These are phyloP conservation scores for Euplagia quadripunctaria DNA, from an alignment of 2,888 invertebrate genomes.

Conservation along the genomic window DNA sequence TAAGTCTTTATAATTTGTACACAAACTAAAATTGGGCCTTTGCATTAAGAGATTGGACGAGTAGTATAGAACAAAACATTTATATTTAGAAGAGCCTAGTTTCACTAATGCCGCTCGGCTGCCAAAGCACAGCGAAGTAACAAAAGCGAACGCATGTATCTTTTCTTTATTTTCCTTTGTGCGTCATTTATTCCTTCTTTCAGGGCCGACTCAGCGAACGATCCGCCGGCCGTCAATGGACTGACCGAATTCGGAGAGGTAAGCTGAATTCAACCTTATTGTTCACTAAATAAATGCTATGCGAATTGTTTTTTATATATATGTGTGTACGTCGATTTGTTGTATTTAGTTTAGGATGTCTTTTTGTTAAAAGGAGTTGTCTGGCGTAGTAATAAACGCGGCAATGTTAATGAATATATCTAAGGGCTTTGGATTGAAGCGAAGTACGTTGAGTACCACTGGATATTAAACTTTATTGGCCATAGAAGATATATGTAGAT, in stretches of 20 bases:
- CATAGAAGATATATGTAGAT: background rate
- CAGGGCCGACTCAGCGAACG: conserved; percentile 87
- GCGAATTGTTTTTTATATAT: conserved; percentile 33
- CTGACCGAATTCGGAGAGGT: conserved; percentile 86
- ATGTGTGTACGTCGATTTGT: conserved; percentile 10
- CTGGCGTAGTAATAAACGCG: conserved; percentile 11
- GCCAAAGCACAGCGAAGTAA: conserved; percentile 45
- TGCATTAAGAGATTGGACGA: background rate
- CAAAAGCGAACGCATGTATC: conserved; percentile 57
- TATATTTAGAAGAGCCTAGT: conserved; percentile 17
- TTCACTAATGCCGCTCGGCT: conserved; percentile 13
- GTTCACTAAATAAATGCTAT: conserved; percentile 26
- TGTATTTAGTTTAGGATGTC: conserved; percentile 8
- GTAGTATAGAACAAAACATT: background rate
- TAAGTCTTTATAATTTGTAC: too few species aligned
- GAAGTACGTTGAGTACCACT: background rate
- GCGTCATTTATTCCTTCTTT: conserved; percentile 72
- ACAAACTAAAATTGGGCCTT: background rate
- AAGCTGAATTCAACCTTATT: conserved; percentile 61
- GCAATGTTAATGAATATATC: background rate
- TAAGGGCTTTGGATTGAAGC: background rate
- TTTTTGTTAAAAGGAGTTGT: conserved; percentile 12
- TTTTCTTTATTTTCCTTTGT: conserved; percentile 57
- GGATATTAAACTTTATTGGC: conserved; percentile 1
- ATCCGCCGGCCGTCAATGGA: conserved; percentile 79